These are phyloP conservation scores for Crotophaga sulcirostris DNA, from an alignment of 2,113 vertebrate genomes.

Conservation along the genomic window DNA sequence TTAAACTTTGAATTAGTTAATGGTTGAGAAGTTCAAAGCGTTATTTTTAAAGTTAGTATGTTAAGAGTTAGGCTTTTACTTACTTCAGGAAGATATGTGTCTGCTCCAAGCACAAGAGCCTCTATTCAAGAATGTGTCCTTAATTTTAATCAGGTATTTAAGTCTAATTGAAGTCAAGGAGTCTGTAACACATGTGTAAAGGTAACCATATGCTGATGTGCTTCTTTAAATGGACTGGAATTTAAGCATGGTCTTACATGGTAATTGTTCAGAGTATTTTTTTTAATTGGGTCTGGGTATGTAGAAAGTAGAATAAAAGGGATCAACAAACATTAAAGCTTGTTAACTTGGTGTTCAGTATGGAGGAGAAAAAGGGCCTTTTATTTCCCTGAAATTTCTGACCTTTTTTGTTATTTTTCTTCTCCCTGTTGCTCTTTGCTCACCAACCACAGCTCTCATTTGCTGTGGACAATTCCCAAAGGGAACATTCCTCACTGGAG, in stretches of 20 bases:
- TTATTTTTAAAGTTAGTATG: background rate
- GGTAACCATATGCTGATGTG: slow-evolving; percentile 16
- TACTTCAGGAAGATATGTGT: background rate
- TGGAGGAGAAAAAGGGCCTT: slow-evolving; percentile 1
- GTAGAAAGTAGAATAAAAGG: background rate
- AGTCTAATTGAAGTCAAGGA: slow-evolving; percentile 32
- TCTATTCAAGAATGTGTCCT: slow-evolving; percentile 29
- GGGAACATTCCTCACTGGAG: slow-evolving; percentile 4
- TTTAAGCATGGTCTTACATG: background rate
- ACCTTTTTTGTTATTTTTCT: slow-evolving; percentile 55
- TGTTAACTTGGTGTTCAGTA: background rate
- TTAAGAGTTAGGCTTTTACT: background rate
- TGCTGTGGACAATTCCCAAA: slow-evolving; percentile 51
- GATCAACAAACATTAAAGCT: slow-evolving; percentile 1
- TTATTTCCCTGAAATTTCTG: slow-evolving; percentile 51
- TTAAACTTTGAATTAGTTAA: background rate
- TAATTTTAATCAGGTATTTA: slow-evolving; percentile 50
- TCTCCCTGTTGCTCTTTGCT: slow-evolving; percentile 21
- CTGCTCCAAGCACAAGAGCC: background rate
- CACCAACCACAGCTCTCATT: slow-evolving; percentile 12
- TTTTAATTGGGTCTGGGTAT: background rate
- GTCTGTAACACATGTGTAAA: slow-evolving; percentile 16
- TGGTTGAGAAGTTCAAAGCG: background rate
- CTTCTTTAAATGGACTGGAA: background rate
- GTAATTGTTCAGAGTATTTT: background rate